A percentile compares a stretch with the other conserved stretches of the same genome.
Evolutionary conservation across 2,113 vertebrate species (phyloP).

Genomic region (Poeciliopsis retropinna): DNA sequence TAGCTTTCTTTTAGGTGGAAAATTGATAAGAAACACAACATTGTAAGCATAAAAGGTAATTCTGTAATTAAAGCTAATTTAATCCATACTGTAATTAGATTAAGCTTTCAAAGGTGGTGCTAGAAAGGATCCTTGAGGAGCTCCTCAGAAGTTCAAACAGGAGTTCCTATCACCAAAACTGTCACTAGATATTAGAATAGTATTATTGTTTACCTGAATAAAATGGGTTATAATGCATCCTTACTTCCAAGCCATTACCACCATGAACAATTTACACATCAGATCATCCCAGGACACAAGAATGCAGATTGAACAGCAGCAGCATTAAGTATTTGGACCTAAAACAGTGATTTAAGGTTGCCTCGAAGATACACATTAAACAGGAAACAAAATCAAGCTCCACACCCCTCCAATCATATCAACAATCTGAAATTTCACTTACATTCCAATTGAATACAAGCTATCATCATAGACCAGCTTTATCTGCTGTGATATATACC

Average conservation of each 20-base stretch:
- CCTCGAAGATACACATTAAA: conserved; percentile 39
- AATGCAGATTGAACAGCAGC: conserved; percentile 44
- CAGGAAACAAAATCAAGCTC: conserved; percentile 26
- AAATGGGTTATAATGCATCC: not conserved
- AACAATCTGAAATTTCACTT: conserved; percentile 73
- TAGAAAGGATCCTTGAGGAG: not conserved
- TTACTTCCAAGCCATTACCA: not conserved
- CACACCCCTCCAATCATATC: conserved; percentile 65
- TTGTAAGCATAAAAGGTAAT: too few species aligned
- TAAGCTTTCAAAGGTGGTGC: not conserved
- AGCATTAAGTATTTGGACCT: conserved; percentile 46
- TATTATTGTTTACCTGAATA: not conserved
- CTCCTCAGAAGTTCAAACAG: not conserved
- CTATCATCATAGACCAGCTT: conserved; percentile 65
- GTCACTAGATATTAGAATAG: not conserved
- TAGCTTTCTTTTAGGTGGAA: not conserved
- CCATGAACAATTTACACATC: conserved; percentile 12
- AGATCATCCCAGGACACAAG: conserved; percentile 5
- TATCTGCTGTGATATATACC: conserved; percentile 75
- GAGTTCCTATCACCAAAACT: not conserved
- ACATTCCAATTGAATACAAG: conserved; percentile 74
- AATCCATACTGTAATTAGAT: not conserved
- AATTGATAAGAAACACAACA: too few species aligned
- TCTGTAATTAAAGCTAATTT: too few species aligned
- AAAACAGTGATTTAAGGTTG: conserved; percentile 54